Conservation (phyloP, 2,113 vertebrate species). For the Lamprologus speciosus region DNA sequence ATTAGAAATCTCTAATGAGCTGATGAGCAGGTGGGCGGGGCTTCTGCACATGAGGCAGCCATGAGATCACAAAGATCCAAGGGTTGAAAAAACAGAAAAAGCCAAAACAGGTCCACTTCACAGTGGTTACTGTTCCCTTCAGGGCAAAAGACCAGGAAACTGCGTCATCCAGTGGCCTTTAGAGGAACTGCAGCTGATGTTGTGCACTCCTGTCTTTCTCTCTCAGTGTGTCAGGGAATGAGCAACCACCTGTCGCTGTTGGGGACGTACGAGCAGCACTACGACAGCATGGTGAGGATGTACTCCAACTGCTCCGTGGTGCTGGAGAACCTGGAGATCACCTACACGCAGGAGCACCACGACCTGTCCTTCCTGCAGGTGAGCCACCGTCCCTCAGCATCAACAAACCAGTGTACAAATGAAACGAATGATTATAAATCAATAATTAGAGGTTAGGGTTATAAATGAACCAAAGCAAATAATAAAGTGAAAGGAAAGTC, state of each 20-base stretch:
- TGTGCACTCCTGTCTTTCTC: not conserved
- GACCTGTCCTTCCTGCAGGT: constrained; percentile 88
- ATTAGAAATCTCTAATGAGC: not conserved
- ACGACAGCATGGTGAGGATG: constrained; percentile 78
- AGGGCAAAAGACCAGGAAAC: not conserved
- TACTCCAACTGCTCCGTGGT: constrained; percentile 87
- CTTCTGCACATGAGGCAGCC: not conserved
- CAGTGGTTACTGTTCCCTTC: accelerated
- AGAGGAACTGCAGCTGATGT: not conserved
- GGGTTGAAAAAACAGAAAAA: accelerated
- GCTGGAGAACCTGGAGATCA: constrained; percentile 90
- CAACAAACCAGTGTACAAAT: not conserved
- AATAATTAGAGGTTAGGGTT: not conserved
- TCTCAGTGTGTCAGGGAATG: constrained; percentile 85
- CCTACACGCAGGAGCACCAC: constrained; percentile 74
- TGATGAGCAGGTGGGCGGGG: not conserved
- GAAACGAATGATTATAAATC: accelerated
- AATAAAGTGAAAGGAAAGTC: not conserved
- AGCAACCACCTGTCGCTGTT: constrained; percentile 81
- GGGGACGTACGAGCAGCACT: constrained; percentile 78
- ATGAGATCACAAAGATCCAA: not conserved
- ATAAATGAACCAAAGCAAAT: not conserved
- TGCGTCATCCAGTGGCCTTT: not conserved
- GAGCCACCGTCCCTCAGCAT: not conserved
- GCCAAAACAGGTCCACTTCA: not conserved